These are phyloP conservation scores for Acanthosepion pharaonis DNA, from an alignment of 2,888 invertebrate species.

Conservation along the genomic window DNA sequence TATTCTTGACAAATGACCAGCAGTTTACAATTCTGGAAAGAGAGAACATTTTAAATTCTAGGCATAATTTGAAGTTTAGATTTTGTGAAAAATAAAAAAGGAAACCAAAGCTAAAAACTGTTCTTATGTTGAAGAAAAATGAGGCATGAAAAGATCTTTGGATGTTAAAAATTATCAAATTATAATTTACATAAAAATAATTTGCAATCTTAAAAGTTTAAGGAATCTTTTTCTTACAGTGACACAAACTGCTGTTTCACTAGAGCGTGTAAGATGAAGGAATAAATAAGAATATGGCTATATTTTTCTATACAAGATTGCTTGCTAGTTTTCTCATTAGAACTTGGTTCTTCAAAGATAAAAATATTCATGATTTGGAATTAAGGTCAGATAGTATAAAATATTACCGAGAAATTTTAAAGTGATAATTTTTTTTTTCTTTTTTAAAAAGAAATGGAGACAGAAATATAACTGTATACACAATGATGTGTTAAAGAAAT, in stretches of 20 bases:
- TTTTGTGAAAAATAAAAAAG: background rate
- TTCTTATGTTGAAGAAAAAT: background rate
- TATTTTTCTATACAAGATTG: too few species aligned
- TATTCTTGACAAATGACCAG: background rate
- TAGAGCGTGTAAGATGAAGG: background rate
- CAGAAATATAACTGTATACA: background rate
- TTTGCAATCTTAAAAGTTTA: background rate
- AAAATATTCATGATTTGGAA: background rate
- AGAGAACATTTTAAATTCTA: background rate
- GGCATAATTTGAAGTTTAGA: background rate
- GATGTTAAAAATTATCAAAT: background rate
- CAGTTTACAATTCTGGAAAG: background rate
- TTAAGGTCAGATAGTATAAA: background rate
- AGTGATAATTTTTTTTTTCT: background rate
- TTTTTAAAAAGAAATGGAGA: background rate
- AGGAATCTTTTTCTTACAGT: background rate
- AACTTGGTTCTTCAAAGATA: background rate
- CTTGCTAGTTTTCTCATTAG: background rate
- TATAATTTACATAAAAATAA: background rate
- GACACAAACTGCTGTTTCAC: slow-evolving; percentile 17
- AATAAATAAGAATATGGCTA: background rate
- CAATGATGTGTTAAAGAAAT: background rate
- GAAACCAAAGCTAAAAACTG: too few species aligned
- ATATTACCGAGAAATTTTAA: background rate
- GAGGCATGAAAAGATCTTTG: background rate